Base-by-base conservation (phyloP, 2,797 vertebrate species). In the Sebastes dallii region DNA sequence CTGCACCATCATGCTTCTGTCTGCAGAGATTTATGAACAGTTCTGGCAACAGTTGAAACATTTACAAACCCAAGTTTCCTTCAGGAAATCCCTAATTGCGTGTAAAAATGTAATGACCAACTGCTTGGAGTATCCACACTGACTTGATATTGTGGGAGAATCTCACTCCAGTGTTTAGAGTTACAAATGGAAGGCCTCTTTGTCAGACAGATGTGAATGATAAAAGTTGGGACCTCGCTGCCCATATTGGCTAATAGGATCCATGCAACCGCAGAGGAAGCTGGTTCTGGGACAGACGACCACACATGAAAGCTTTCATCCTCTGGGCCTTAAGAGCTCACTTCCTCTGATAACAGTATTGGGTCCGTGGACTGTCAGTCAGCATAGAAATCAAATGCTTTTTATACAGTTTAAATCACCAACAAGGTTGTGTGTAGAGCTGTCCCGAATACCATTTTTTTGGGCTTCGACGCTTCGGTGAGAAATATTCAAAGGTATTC, bases 231-330 rank as follows among this genome's bases (percentile, higher is more conserved):
- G 89, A 84, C 72, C 76, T 80, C 70, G 3, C 30, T 72, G 11
- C 80, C 69, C 58, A 34, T 81, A 80, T 81, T 68, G 78, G 52
- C 83, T 94, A 93, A 94, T 91, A 71, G 74, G 80, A 90, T 86
- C 88, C 85, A 86, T 91, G 78, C 75, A 81, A 80, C 86, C 89
- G 8, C 91, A 93, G 76, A 87, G 93, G 92, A 94, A 93, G 91
- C 75, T 55, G 78, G 14, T 90, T 78, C 77, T 80, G 60, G 78
- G 70, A 86, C 73, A 22, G 52, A 79, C 77, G 27, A 61, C 83
- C 55, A 59, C 82, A 82, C 78, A 84, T 84, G 72, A 92, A 91
- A 88, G 75, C 81, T 72, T 91, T 90, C 80, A 55, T 92, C 66
- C 86, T 81, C 83, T 6, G 76, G 84, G 80, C 85, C 76, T 77